Percentiles rank a stretch among this genome's conserved stretches.
These are phyloP conservation scores for Orchesella cincta DNA, from an alignment of 1,140 invertebrate species.

Conservation along the genomic window DNA sequence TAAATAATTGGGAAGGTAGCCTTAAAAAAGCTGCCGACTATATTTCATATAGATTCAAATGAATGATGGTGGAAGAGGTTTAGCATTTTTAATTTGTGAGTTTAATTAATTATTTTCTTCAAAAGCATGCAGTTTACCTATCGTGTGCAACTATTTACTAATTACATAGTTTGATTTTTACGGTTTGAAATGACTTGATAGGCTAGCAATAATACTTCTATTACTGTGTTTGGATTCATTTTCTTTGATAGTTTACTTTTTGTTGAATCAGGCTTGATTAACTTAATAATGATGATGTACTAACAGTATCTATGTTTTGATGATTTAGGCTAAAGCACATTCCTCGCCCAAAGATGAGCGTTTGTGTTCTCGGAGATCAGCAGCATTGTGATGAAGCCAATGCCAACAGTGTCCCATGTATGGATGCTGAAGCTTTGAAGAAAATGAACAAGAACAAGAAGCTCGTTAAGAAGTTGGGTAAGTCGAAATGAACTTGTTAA, in stretches of 20 bases:
- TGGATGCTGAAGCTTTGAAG: slow-evolving; percentile 98
- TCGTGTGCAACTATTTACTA: too few relatives aligned
- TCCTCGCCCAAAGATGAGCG: slow-evolving; percentile 96
- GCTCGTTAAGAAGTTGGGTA: slow-evolving; percentile 96
- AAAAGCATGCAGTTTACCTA: too few relatives aligned
- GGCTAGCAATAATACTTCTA: background rate
- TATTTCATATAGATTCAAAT: slow-evolving; percentile 1
- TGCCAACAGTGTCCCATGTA: slow-evolving; percentile 85
- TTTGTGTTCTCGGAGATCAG: slow-evolving; percentile 98
- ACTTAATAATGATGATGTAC: background rate
- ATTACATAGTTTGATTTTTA: too few relatives aligned
- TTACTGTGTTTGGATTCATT: background rate
- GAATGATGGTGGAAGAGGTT: background rate
- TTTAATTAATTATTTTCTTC: too few relatives aligned
- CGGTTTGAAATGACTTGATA: too few relatives aligned
- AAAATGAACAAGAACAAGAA: slow-evolving; percentile 99
- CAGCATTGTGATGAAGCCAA: slow-evolving; percentile 99
- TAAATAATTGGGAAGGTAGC: background rate
- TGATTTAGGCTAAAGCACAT: slow-evolving; percentile 87
- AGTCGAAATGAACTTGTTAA: slow-evolving; percentile 49
- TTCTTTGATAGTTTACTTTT: background rate
- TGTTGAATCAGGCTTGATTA: background rate
- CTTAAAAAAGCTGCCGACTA: slow-evolving; percentile 2
- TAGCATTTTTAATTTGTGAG: background rate
- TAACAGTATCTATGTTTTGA: too few relatives aligned